These are phyloP conservation scores for Conops quadrifasciatus DNA, from an alignment of 2,888 invertebrate species.

Conservation along the genomic window DNA sequence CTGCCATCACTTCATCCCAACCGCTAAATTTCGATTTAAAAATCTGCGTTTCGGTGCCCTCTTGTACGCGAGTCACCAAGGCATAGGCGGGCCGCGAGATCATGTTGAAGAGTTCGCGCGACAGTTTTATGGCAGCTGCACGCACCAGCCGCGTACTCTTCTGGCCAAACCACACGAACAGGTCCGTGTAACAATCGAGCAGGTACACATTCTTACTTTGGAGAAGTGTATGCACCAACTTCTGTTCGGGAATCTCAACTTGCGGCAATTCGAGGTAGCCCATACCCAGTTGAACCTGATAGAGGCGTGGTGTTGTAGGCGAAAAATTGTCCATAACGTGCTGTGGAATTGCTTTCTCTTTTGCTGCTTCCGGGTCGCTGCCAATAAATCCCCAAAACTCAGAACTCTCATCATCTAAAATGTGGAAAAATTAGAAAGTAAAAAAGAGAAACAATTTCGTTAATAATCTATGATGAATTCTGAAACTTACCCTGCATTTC, in stretches of 20 bases:
- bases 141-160: slow-evolving; percentile 95
- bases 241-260: slow-evolving; percentile 79
- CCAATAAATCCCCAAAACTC: slow-evolving; percentile 86
- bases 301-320: slow-evolving; percentile 74
- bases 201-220: slow-evolving; percentile 95
- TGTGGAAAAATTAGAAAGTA: slow-evolving; percentile 10
- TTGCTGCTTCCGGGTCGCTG: slow-evolving; percentile 56
- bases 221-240: slow-evolving; percentile 79
- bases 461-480: neutral
- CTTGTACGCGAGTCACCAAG: slow-evolving; percentile 86
- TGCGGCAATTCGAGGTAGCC: slow-evolving; percentile 98
- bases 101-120: slow-evolving; percentile 96
- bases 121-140: slow-evolving; percentile 96
- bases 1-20: slow-evolving; percentile 99
- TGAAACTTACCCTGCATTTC: slow-evolving; percentile 72
- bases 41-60: slow-evolving; percentile 91
- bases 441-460: neutral
- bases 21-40: slow-evolving; percentile 97
- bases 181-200: slow-evolving; percentile 91
- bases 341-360: slow-evolving; percentile 64
- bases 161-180: slow-evolving; percentile 98
- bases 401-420: slow-evolving; percentile 74
- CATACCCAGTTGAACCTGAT: slow-evolving; percentile 97
- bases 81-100: slow-evolving; percentile 88
- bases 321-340: slow-evolving; percentile 57